phyloP scores from a whole-genome alignment of 2,797 vertebrate genomes.

The Pipistrellus nathusii region DNA sequence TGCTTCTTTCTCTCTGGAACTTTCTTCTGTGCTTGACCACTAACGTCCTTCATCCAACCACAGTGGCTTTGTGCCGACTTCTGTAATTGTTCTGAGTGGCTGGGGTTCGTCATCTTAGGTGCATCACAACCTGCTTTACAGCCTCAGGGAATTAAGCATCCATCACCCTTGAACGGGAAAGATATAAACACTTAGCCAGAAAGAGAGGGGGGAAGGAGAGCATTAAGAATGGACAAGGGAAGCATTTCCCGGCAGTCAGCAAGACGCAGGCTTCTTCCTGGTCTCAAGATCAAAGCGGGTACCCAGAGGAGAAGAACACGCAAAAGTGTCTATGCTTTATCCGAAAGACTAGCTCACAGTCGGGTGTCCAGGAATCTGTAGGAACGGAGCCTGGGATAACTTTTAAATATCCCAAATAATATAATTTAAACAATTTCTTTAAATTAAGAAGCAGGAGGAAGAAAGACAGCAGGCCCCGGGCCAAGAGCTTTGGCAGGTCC shows the following conservation, averaged over 20 bases:
- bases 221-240: not conserved
- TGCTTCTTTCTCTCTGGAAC: not conserved
- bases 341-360: not conserved
- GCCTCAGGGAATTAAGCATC: not conserved
- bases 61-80: accelerated
- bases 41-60: not conserved
- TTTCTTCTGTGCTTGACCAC: not conserved
- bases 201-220: not conserved
- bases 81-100: not conserved
- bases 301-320: not conserved
- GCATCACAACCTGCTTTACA: not conserved
- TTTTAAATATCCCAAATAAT: too few species aligned
- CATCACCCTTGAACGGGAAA: not conserved
- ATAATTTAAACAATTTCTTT: not conserved
- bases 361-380: not conserved
- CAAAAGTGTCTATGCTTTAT: accelerated
- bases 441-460: not conserved
- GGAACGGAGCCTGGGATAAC: not conserved
- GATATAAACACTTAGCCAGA: not conserved
- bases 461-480: not conserved
- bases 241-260: not conserved
- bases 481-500: not conserved
- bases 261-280: not conserved
- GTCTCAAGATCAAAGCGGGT: not conserved
- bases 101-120: not conserved